Evolutionary conservation across 1,140 invertebrate genomes (phyloP), one percentile per base, ranked within the genome.

Genomic region (Diploscapter pachys): DNA sequence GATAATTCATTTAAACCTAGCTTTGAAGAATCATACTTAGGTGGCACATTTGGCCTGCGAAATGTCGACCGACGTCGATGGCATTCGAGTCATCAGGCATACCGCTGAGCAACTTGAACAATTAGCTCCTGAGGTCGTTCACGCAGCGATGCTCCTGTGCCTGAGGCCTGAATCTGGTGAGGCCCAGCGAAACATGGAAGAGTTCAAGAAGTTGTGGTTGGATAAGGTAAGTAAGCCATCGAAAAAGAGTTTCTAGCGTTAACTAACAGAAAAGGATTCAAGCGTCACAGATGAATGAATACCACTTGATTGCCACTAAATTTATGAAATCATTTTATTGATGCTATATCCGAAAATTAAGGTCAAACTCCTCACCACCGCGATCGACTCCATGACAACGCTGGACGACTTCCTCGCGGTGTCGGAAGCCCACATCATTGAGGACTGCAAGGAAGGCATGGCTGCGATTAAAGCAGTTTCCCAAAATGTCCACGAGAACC

Each of bases 371-470:
- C 88, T 99, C 6, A 98, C 96, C 0, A 94, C 97, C 86, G 95
- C 96, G 53, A 95, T 99, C 0, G 96, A 99, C 87, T 94, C 98
- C 82, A 97, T 99, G 76, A 98, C 95, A 31, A 98, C 95, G 2
- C 95, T 99, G 81, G 95, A 98, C 85, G 96, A 99, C 87, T 98
- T 99, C 88, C 88, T 99, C 56, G 95, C 96, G 54, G 96, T 99
- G 13, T 93, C 92, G 89, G 96, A 99, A 88, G 96, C 94, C 86
- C 96, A 99, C 86, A 98, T 99, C 81, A 87, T 98, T 73, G 96
- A 99, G 85, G 96, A 99, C 54, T 59, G 68, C 54, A 31, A 57
- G 61, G 63, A 53, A 11, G 64, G 73, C 31, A 31, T 31, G 31
- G 31, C 31, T 31, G 31, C 31, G 0, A 31, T 31, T 31, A 57